Percentiles rank a stretch among this genome's conserved stretches.
phyloP scores from a whole-genome alignment of 2,113 vertebrate genomes.

The Tursiops truncatus region DNA sequence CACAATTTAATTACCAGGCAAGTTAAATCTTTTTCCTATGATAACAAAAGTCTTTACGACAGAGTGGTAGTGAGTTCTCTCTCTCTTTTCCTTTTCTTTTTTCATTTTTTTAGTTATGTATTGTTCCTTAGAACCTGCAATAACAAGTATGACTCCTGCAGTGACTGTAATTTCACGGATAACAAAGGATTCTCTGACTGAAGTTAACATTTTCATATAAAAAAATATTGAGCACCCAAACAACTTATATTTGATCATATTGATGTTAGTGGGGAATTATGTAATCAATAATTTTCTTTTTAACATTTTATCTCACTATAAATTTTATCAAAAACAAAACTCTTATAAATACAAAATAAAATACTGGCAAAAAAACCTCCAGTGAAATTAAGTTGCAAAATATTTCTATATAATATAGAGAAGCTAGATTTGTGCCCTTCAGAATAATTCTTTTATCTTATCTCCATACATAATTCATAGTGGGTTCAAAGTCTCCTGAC shows the following conservation, averaged over 20 bases:
- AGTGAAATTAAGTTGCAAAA: not conserved
- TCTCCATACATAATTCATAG: not conserved
- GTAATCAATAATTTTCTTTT: not conserved
- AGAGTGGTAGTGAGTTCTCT: not conserved
- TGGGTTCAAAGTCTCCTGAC: not conserved
- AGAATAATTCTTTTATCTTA: not conserved
- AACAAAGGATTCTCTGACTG: not conserved
- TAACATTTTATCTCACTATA: not conserved
- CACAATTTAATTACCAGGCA: not conserved
- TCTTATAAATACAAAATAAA: not conserved
- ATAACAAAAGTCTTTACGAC: not conserved
- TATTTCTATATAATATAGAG: not conserved
- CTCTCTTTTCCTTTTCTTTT: not conserved
- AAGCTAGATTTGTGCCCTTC: not conserved
- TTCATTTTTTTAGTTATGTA: not conserved
- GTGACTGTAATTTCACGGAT: not conserved
- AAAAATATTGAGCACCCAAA: not conserved
- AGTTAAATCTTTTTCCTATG: not conserved
- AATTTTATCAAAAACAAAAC: not conserved
- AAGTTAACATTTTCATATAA: not conserved
- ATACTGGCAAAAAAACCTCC: not conserved
- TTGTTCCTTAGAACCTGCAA: not conserved
- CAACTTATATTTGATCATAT: not conserved
- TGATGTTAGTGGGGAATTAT: not conserved
- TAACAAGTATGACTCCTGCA: not conserved